A percentile compares a stretch with the other conserved stretches of the same genome.
Evolutionary conservation across 1,140 invertebrate genomes (phyloP).

Genomic region (Diuraphis noxia): DNA sequence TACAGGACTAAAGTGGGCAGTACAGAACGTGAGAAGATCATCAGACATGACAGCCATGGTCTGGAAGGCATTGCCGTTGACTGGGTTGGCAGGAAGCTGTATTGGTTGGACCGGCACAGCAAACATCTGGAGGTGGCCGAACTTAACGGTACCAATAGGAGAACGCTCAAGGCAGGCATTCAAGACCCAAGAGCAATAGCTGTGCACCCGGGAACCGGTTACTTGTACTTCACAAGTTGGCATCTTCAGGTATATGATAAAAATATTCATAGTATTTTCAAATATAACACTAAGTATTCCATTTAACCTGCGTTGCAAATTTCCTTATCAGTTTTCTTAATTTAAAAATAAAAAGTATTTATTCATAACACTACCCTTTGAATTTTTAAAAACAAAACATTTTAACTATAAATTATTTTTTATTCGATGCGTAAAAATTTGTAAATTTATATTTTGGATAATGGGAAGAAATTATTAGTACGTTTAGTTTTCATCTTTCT

Average conservation of each 20-base stretch:
- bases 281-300: not conserved
- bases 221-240: slow-evolving; percentile 95
- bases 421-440: not conserved
- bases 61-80: slow-evolving; percentile 95
- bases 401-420: not conserved
- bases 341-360: not conserved
- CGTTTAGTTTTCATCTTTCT: not conserved
- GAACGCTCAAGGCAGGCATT: slow-evolving; percentile 84
- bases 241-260: slow-evolving; percentile 70
- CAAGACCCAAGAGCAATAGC: slow-evolving; percentile 91
- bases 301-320: not conserved
- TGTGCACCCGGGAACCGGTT: slow-evolving; percentile 92
- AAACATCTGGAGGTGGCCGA: slow-evolving; percentile 92
- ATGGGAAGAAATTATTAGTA: too few relatives aligned
- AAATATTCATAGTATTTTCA: not conserved
- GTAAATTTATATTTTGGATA: not conserved
- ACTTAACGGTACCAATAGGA: slow-evolving; percentile 87
- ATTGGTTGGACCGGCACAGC: slow-evolving; percentile 95
- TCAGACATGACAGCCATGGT: slow-evolving; percentile 90
- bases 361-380: not conserved
- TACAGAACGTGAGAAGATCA: slow-evolving; percentile 76
- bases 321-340: not conserved
- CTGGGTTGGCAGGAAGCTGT: slow-evolving; percentile 95
- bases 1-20: slow-evolving; percentile 56
- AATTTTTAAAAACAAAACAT: too few relatives aligned